Evolutionary conservation across 2,888 invertebrate species (phyloP).

Genomic region (Apamea anceps): DNA sequence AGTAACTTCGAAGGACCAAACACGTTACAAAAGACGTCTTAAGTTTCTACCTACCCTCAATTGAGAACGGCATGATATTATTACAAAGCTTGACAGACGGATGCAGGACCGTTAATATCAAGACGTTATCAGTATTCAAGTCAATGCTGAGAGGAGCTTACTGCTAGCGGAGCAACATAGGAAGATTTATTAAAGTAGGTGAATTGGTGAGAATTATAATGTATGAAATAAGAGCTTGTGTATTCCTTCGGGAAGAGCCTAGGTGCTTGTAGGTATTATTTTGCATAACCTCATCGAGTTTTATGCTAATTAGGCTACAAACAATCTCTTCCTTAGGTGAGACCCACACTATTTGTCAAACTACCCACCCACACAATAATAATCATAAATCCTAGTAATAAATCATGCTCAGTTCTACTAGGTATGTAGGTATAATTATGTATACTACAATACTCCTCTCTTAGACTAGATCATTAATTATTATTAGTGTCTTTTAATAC

Average conservation of each 20-base stretch:
- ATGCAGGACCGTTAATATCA: constrained; percentile 4
- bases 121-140: constrained; percentile 17
- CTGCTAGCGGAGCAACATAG: background rate
- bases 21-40: background rate
- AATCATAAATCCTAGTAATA: constrained; percentile 20
- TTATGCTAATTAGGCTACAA: constrained; percentile 25
- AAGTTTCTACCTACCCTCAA: constrained; percentile 12
- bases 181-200: background rate
- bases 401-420: background rate
- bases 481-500: too few species aligned
- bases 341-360: constrained; percentile 26
- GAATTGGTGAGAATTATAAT: background rate
- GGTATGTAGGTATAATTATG: background rate
- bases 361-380: constrained; percentile 11
- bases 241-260: background rate
- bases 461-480: background rate
- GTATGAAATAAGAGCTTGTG: background rate
- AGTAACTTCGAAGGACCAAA: background rate
- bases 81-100: constrained; percentile 17
- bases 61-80: constrained; percentile 7
- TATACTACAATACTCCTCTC: too few species aligned
- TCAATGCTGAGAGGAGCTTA: constrained; percentile 14
- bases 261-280: background rate
- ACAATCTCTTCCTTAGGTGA: constrained; percentile 22
- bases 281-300: constrained; percentile 20